Base-by-base conservation (phyloP, 2,888 invertebrate species). In the Napeogenes sylphis region DNA sequence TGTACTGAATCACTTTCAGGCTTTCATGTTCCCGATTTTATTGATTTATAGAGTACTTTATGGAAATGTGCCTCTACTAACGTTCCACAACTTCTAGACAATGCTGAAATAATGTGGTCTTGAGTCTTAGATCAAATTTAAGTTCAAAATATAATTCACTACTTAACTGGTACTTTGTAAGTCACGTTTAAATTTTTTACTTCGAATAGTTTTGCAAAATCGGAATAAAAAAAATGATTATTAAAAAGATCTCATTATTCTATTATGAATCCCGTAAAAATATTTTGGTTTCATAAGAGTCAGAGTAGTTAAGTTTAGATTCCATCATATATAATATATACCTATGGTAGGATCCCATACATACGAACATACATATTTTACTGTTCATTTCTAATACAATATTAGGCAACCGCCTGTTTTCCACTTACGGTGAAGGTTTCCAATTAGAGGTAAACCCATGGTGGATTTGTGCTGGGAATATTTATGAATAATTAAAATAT, bases 1-100 rank as follows among this genome's bases (percentile, higher is more conserved):
- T 51, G 51, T 30, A 51, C 30, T 10, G 30, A 51, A 51, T 30
- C 51, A 51, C 51, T 51, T 51, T 21, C 51, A 51, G 30, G 51
- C 51, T 30, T 51, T n/a, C 51, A 30, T 51, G 51, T 30, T 30
- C 30, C 6, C 51, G 51, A 51, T 30, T 51, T 30, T 30, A 51
- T 51, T 51, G 51, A 51, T 51, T 51, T 51, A 51, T 51, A 51
- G 51, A 30, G 2, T 30, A 51, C 51, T 51, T 51, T 51, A 51
- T 51, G 51, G 51, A 51, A 51, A 51, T 30, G 42, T 42, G 51
- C 51, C 30, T 51, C 30, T 51, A 51, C 10, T 6, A 51, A 51
- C 30, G 51, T 51, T 51, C 8, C 30, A 30, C 10, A 51, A 51
- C 51, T 51, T 30, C 10, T 30, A 51, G 10, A 51, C 2, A 6